These are phyloP conservation scores for Frieseomelitta varia DNA, from an alignment of 1,140 invertebrate species.

Conservation along the genomic window DNA sequence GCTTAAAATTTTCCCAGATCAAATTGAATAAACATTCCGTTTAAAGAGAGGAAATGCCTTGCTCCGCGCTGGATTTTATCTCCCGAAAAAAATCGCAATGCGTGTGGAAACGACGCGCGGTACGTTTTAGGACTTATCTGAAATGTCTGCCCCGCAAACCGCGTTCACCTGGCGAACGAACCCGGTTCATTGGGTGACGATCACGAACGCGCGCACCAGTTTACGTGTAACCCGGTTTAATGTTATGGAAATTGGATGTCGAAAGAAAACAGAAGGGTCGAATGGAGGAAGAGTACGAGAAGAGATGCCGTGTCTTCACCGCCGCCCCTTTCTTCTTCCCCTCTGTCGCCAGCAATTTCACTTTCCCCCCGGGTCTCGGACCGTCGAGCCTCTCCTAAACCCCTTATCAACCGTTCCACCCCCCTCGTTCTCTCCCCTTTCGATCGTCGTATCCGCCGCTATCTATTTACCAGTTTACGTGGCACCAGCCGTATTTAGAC, in stretches of 20 bases:
- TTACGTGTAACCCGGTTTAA: constrained; percentile 73
- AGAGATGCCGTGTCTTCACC: background rate
- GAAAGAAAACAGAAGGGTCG: constrained; percentile 72
- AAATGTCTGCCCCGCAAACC: background rate
- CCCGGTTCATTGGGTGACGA: constrained; percentile 54
- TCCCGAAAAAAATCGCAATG: background rate
- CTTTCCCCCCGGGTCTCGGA: constrained; percentile 2
- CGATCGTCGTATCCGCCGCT: constrained; percentile 19
- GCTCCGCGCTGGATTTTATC: background rate
- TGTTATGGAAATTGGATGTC: constrained; percentile 81
- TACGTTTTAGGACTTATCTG: background rate
- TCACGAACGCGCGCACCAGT: constrained; percentile 55
- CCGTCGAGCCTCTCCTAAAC: background rate
- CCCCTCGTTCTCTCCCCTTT: background rate
- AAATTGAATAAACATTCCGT: too few relatives aligned
- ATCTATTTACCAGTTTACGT: constrained; percentile 39
- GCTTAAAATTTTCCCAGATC: too few relatives aligned
- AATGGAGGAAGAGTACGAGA: constrained; percentile 36
- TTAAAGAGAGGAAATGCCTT: background rate
- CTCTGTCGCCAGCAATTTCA: constrained; percentile 18
- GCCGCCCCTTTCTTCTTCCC: background rate
- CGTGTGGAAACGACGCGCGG: background rate
- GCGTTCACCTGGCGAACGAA: background rate
- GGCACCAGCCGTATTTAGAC: background rate
- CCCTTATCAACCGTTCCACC: constrained; percentile 15